Conservation (phyloP, 2,113 vertebrate species). For the Aegotheles bennettii region DNA sequence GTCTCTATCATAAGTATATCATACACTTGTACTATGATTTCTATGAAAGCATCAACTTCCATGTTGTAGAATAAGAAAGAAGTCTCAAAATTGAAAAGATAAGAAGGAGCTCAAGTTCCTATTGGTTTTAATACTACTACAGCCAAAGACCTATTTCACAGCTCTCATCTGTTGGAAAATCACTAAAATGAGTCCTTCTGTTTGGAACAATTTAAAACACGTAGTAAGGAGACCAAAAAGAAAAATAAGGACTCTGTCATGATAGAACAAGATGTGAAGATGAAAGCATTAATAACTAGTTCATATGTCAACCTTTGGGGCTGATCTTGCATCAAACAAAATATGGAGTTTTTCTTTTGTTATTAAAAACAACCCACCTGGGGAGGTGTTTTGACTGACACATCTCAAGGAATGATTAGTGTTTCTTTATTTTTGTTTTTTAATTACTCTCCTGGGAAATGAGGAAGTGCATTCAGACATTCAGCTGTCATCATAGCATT, state of each 20-base stretch:
- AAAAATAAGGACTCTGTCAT: background rate
- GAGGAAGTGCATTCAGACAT: background rate
- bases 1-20: background rate
- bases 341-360: background rate
- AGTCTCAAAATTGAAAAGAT: background rate
- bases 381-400: background rate
- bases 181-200: background rate
- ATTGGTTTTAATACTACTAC: background rate
- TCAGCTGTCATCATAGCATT: background rate
- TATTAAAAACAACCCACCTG: accelerated
- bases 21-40: background rate
- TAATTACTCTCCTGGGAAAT: background rate
- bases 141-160: background rate
- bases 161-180: background rate
- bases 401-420: background rate
- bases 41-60: background rate
- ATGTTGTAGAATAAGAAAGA: background rate
- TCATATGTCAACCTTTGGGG: background rate
- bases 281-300: background rate
- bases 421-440: background rate
- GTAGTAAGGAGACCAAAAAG: background rate
- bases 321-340: background rate
- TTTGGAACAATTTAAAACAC: background rate
- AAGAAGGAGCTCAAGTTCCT: background rate
- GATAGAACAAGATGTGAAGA: background rate